These are phyloP conservation scores for Aotus griseimembra DNA, from an alignment of 2,797 vertebrate species.

Conservation along the genomic window DNA sequence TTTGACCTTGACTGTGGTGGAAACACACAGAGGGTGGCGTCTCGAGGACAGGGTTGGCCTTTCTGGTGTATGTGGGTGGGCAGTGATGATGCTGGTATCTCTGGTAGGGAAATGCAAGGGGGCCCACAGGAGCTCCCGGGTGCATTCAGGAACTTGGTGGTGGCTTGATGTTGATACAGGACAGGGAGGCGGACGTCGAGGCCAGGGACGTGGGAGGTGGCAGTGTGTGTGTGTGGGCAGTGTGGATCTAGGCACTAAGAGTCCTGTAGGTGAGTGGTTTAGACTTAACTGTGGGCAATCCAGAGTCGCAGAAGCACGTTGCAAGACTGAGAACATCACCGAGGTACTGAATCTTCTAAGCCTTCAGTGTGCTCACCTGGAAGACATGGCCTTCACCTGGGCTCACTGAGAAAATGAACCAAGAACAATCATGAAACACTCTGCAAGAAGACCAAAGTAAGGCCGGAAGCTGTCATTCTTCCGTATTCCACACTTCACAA, in stretches of 20 bases:
- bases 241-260: neutral
- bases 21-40: rapidly evolving
- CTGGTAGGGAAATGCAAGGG: neutral
- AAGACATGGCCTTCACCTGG: neutral
- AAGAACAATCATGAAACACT: neutral
- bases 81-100: too few species aligned
- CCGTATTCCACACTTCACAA: neutral
- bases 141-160: too few species aligned
- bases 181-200: neutral
- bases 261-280: too few species aligned
- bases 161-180: neutral
- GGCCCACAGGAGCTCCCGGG: neutral
- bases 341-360: neutral
- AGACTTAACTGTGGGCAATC: rapidly evolving
- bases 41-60: rapidly evolving
- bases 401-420: neutral
- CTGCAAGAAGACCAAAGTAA: neutral
- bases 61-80: neutral
- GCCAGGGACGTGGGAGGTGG: rapidly evolving
- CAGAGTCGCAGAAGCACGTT: neutral
- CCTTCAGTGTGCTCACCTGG: neutral
- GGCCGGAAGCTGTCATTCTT: rapidly evolving
- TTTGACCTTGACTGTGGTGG: rapidly evolving
- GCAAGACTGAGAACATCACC: rapidly evolving
- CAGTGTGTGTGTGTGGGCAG: neutral